Evolutionary conservation across 2,888 invertebrate genomes (phyloP).

Genomic region (Plebejus argus): DNA sequence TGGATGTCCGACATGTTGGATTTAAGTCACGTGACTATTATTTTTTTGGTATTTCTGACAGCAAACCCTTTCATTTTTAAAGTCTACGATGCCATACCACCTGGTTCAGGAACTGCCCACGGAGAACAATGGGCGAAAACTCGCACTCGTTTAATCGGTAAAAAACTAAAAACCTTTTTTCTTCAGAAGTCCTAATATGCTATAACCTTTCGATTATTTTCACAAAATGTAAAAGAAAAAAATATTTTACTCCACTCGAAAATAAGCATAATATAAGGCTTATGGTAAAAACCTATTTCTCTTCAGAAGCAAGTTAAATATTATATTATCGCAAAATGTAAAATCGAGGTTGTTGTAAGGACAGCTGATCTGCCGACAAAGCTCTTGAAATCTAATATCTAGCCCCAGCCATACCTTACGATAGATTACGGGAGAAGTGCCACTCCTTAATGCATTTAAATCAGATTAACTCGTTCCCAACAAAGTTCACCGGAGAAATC

Average conservation of each 20-base stretch:
- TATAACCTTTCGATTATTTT: not conserved
- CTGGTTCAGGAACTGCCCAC: too few relatives aligned
- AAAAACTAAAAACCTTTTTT: not conserved
- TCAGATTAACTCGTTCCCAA: slow-evolving; percentile 31
- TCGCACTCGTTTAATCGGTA: too few relatives aligned
- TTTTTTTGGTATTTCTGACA: too few relatives aligned
- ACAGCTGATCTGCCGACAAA: slow-evolving; percentile 10
- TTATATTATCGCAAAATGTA: slow-evolving; percentile 16
- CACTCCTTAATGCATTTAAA: slow-evolving; percentile 37
- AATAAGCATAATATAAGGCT: not conserved
- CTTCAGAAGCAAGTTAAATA: not conserved
- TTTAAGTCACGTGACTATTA: too few relatives aligned
- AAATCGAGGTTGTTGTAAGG: slow-evolving; percentile 26
- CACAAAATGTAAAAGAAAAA: not conserved
- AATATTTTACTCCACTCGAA: not conserved
- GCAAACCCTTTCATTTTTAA: too few relatives aligned
- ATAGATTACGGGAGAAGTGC: slow-evolving; percentile 35
- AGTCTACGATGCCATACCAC: too few relatives aligned
- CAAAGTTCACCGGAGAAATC: slow-evolving; percentile 15
- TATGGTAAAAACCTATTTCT: not conserved
- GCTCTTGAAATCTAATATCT: slow-evolving; percentile 34
- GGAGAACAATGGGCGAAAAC: too few relatives aligned
- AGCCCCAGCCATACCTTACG: slow-evolving; percentile 24
- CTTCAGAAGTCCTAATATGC: not conserved
- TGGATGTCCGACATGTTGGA: too few relatives aligned